These are phyloP conservation scores for Ibidorhyncha struthersii DNA, from an alignment of 2,113 vertebrate species.

Conservation along the genomic window DNA sequence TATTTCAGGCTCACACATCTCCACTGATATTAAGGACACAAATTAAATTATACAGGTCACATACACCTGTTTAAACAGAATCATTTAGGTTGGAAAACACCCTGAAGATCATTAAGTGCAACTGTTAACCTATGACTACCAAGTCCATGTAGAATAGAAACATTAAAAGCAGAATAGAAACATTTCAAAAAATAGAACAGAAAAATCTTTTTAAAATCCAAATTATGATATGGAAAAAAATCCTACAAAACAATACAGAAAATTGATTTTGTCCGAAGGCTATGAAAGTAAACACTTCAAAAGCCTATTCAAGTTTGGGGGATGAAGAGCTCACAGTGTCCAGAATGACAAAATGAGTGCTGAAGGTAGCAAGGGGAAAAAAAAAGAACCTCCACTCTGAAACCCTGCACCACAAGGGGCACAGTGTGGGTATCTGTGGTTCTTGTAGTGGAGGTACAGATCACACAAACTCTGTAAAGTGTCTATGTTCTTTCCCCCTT, in stretches of 20 bases:
- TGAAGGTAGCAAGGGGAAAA: not conserved
- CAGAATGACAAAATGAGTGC: not conserved
- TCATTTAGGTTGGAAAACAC: not conserved
- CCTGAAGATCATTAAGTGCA: not conserved
- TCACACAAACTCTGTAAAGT: not conserved
- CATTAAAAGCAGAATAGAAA: not conserved
- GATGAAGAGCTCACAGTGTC: not conserved
- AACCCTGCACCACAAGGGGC: not conserved
- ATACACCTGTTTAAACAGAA: not conserved
- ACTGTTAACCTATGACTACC: not conserved
- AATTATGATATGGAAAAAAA: not conserved
- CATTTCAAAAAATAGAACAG: not conserved
- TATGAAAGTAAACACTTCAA: not conserved
- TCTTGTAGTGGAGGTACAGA: not conserved
- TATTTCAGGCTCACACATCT: not conserved
- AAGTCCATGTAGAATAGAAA: not conserved
- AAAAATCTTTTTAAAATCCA: not conserved
- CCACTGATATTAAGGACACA: not conserved
- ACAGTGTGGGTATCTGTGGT: not conserved
- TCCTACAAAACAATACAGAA: not conserved
- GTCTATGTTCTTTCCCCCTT: not conserved
- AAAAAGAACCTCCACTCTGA: not conserved
- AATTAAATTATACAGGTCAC: not conserved
- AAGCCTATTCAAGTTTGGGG: not conserved
- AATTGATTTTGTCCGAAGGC: not conserved